Base-by-base conservation (phyloP, 2,888 invertebrate genomes). In the Choreutis nemorana region DNA sequence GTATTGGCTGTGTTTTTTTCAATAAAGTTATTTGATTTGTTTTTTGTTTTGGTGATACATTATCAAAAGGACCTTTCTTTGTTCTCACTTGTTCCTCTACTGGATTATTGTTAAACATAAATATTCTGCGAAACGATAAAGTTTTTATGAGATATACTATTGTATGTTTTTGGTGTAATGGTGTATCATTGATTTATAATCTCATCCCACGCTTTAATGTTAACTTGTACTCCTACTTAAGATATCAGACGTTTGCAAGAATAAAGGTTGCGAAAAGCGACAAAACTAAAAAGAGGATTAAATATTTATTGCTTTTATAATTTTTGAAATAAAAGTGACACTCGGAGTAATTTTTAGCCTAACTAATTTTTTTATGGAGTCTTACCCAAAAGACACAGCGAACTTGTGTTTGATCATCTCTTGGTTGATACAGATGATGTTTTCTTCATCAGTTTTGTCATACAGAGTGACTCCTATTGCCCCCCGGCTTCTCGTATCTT, bases 371-470 rank as follows among this genome's bases (percentile, higher is more conserved):
- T n/a, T n/a, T n/a, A n/a, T n/a, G n/a, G n/a, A n/a, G 3, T 30
- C 52, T 48, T 45, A 75, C 78, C 77, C 77, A 37, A 72, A 60
- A 1, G 56, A 46, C 21, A 73, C 53, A 2, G 75, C 78, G 33
- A 56, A 71, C 42, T 70, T 75, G 42, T 63, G 39, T 29, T 59
- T 62, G 30, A 73, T 58, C 75, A 77, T 70, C 36, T 65, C 56
- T 4, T 54, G 47, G 42, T 78, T 78, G 40, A 78, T 39, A 37
- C 73, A 72, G 6, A 64, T 32, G 3, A 39, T 23, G 21, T 59
- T 42, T 0, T 68, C 66, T 0, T 42, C 39, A 16, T 63, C 59
- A 1, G 42, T 30, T 8, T 45, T 50, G 37, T 66, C 58, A 34
- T 56, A 61, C 1, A 78, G 53, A 0, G 58, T 56, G 22, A 73